Percentiles rank a stretch among this genome's conserved stretches.
phyloP scores from a whole-genome alignment of 2,888 invertebrate genomes.

The Urechis unicinctus region DNA sequence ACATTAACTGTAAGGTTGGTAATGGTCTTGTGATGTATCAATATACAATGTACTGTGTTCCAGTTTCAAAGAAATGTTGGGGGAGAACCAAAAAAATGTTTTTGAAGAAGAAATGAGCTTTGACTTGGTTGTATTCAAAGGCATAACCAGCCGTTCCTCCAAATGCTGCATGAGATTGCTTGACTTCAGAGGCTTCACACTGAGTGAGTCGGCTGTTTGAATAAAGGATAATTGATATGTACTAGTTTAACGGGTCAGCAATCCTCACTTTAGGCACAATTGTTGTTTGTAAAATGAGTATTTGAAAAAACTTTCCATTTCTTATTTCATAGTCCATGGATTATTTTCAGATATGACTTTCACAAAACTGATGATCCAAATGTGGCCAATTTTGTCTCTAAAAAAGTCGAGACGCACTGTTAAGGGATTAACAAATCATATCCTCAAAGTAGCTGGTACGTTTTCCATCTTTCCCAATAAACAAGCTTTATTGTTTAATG shows the following conservation, averaged over 20 bases:
- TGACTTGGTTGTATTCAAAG: slow-evolving; percentile 28
- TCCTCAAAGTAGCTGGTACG: slow-evolving; percentile 28
- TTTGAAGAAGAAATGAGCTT: slow-evolving; percentile 30
- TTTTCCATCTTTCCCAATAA: background rate
- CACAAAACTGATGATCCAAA: slow-evolving; percentile 28
- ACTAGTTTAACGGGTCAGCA: background rate
- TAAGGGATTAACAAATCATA: slow-evolving; percentile 25
- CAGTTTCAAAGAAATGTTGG: slow-evolving; percentile 31
- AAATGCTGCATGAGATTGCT: slow-evolving; percentile 28
- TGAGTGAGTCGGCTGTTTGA: slow-evolving; percentile 9
- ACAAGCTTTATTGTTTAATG: background rate
- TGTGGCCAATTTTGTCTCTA: slow-evolving; percentile 34
- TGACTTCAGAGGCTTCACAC: slow-evolving; percentile 26
- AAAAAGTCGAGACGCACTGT: slow-evolving; percentile 28
- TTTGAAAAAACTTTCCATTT: too few species aligned
- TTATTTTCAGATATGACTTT: slow-evolving; percentile 28
- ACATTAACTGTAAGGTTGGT: too few species aligned
- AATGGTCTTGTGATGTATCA: background rate
- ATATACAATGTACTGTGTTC: background rate
- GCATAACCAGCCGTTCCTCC: slow-evolving; percentile 25
- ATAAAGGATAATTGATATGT: too few species aligned
- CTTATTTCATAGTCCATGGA: too few species aligned
- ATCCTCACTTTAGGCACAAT: too few species aligned
- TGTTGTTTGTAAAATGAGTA: too few species aligned
- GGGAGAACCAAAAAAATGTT: slow-evolving; percentile 17